Conservation (phyloP, 2,113 vertebrate species). For the Pelobates fuscus region DNA sequence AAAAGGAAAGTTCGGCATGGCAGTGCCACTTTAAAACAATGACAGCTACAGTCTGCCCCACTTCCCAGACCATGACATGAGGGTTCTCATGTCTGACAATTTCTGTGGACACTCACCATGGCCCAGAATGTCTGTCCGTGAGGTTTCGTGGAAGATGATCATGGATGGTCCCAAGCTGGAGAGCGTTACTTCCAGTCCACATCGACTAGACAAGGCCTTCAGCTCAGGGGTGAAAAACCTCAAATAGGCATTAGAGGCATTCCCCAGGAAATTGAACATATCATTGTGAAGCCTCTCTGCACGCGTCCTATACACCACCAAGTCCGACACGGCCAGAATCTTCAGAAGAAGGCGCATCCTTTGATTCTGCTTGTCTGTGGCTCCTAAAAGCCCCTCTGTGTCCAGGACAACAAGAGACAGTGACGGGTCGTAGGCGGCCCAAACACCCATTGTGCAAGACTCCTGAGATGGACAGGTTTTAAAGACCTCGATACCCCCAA, state of each 20-base stretch:
- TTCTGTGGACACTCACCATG: slow-evolving; percentile 60
- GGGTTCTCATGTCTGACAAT: too few relatives aligned
- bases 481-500: slow-evolving; percentile 67
- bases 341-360: slow-evolving; percentile 75
- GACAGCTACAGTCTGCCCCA: too few relatives aligned
- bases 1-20: too few relatives aligned
- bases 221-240: slow-evolving; percentile 77
- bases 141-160: slow-evolving; percentile 79
- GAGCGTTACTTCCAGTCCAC: slow-evolving; percentile 74
- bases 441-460: slow-evolving; percentile 79
- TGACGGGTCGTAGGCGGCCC: slow-evolving; percentile 71
- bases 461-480: slow-evolving; percentile 74
- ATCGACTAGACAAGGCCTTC: slow-evolving; percentile 71
- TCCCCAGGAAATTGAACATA: slow-evolving; percentile 80
- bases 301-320: slow-evolving; percentile 76
- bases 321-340: slow-evolving; percentile 77
- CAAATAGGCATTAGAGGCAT: slow-evolving; percentile 76
- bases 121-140: slow-evolving; percentile 72
- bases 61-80: too few relatives aligned
- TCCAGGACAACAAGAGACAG: slow-evolving; percentile 71
- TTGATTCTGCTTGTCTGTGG: slow-evolving; percentile 71
- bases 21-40: too few relatives aligned
- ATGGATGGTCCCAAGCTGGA: slow-evolving; percentile 75
- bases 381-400: slow-evolving; percentile 75
- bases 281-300: slow-evolving; percentile 81